These are phyloP conservation scores for Pristionchus fissidentatus DNA, from an alignment of 2,888 invertebrate genomes.

Conservation along the genomic window DNA sequence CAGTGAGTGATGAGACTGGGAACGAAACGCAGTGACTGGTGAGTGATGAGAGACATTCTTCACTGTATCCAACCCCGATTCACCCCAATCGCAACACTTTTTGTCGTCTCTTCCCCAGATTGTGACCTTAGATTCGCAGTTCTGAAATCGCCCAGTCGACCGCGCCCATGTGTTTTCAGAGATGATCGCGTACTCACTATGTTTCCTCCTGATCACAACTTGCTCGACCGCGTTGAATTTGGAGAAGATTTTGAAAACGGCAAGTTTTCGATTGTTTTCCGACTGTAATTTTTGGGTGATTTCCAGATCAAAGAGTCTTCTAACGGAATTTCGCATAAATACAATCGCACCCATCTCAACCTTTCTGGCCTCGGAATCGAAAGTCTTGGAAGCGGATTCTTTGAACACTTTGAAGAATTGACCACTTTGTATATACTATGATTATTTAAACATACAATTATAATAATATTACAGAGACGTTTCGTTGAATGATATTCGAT, in stretches of 20 bases:
- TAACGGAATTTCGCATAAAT: background rate
- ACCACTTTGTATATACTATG: background rate
- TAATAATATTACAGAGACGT: background rate
- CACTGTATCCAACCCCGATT: conserved; percentile 9
- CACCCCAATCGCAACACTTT: conserved; percentile 2
- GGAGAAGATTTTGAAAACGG: background rate
- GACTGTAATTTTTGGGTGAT: too few species aligned
- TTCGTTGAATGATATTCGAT: conserved; percentile 21
- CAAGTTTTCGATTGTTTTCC: background rate
- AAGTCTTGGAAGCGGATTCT: background rate
- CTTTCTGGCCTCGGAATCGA: conserved; percentile 6
- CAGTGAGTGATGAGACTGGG: conserved; percentile 26
- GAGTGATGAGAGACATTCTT: conserved; percentile 20
- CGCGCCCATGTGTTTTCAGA: background rate
- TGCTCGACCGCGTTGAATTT: background rate
- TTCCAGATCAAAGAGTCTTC: background rate
- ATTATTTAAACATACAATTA: too few species aligned
- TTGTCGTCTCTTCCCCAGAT: background rate
- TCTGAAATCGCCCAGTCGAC: background rate
- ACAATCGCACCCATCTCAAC: conserved; percentile 9
- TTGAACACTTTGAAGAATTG: background rate
- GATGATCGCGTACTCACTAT: background rate
- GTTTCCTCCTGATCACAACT: background rate
- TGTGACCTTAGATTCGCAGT: conserved; percentile 32
- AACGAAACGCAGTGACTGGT: background rate